These are phyloP conservation scores for Tangara arthus DNA, from an alignment of 2,797 vertebrate species.

Conservation along the genomic window DNA sequence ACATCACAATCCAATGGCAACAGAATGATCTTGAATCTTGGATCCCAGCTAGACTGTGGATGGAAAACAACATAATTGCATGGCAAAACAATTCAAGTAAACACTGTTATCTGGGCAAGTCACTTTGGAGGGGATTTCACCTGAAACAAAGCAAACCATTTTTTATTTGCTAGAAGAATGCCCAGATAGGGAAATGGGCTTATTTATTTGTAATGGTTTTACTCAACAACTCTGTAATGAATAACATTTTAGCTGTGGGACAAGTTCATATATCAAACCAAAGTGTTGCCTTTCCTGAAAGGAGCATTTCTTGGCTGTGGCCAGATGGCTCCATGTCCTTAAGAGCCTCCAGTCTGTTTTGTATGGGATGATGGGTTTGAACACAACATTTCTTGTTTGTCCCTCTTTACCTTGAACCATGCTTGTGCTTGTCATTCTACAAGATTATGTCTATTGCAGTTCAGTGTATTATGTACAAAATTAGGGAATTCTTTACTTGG, in stretches of 20 bases:
- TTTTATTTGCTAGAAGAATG: not conserved
- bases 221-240: not conserved
- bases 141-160: not conserved
- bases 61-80: not conserved
- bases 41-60: not conserved
- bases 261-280: not conserved
- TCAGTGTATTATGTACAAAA: not conserved
- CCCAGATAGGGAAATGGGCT: not conserved
- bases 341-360: not conserved
- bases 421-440: not conserved
- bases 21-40: not conserved
- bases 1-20: not conserved
- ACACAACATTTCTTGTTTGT: not conserved
- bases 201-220: not conserved
- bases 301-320: not conserved
- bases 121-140: not conserved
- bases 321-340: not conserved
- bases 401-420: not conserved
- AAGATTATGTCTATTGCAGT: not conserved
- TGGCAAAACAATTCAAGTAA: not conserved
- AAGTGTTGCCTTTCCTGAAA: conserved; percentile 11
- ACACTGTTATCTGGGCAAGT: not conserved
- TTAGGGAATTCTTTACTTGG: not conserved
- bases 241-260: not conserved
- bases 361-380: not conserved